Percentiles rank a stretch among this genome's conserved stretches.
Evolutionary conservation across 2,113 vertebrate species (phyloP).

Genomic region (Eupsittula cactorum): DNA sequence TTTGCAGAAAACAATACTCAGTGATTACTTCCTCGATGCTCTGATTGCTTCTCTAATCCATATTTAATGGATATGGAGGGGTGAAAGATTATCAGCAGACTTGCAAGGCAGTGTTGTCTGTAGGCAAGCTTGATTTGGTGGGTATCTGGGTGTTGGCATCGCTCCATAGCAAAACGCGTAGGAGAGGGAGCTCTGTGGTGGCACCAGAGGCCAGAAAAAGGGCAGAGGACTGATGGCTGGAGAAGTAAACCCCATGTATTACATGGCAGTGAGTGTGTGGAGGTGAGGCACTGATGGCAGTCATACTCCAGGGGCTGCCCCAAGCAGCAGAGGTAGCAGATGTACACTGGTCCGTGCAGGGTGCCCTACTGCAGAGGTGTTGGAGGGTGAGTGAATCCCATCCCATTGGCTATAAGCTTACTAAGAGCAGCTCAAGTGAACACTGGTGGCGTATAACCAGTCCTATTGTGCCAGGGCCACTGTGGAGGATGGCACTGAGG

Average conservation of each 20-base stretch:
- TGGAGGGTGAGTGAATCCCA: background rate
- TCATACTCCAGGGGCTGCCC: background rate
- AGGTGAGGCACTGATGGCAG: background rate
- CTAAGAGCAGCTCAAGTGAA: background rate
- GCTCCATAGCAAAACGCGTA: background rate
- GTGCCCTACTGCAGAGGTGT: background rate
- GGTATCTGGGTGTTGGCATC: background rate
- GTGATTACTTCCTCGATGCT: background rate
- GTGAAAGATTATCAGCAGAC: background rate
- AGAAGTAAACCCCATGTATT: rapidly evolving
- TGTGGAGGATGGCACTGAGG: background rate
- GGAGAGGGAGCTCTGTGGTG: background rate
- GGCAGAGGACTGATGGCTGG: background rate
- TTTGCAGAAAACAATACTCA: background rate
- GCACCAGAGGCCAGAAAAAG: background rate
- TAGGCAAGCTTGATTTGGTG: background rate
- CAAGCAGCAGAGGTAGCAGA: background rate
- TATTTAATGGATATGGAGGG: background rate
- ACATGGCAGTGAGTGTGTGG: background rate
- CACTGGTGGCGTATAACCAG: rapidly evolving
- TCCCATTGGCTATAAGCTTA: background rate
- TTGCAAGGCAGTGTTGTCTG: too few species aligned
- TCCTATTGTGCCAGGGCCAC: background rate
- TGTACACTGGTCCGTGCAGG: background rate
- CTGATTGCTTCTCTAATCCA: background rate